Evolutionary conservation across 2,113 vertebrate species (phyloP), one percentile per base, ranked within the genome.

Genomic region (Orthonyx spaldingii): DNA sequence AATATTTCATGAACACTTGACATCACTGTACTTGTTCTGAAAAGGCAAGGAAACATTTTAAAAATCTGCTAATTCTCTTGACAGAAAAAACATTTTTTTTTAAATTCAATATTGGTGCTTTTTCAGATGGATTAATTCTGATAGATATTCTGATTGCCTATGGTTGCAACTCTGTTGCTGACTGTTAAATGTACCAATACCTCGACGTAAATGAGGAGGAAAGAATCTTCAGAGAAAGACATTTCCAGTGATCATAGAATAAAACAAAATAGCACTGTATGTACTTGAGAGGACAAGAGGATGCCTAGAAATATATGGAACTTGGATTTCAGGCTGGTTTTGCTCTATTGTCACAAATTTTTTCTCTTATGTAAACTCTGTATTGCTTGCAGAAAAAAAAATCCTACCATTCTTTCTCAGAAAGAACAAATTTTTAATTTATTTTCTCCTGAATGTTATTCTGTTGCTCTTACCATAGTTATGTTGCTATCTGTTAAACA

Each of bases 401-500:
- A 41, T n/a, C 22, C 47, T 88, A 10, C 49, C 20, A 11, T 71
- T 86, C 52, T 81, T 89, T 82, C 35, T 77, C 37, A 77, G 72
- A 89, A 74, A 60, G 33, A 39, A 90, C 56, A 69, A 77, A 52
- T 33, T 84, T 95, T 93, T 64, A 84, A 78, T 96, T 91, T 89
- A 86, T 93, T 77, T 96, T 90, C 37, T 53, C 32, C 56, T 60
- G 52, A 71, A 91, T 86, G 68, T 93, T 96, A 71, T 50, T 96
- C 39, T 88, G 44, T 77, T 95, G 28, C 85, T 96, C 32, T 49
- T 95, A 57, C 53, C 41, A 77, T 69, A 75, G 78, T 95, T 93
- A 81, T 82, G 70, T 87, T 92, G 37, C 33, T 66, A 19, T 97
- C 85, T 91, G 12, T 95, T 97, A 96, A 96, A 79, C 87, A 89